Conservation (phyloP, 2,113 vertebrate genomes). For the Panthera uncia region DNA sequence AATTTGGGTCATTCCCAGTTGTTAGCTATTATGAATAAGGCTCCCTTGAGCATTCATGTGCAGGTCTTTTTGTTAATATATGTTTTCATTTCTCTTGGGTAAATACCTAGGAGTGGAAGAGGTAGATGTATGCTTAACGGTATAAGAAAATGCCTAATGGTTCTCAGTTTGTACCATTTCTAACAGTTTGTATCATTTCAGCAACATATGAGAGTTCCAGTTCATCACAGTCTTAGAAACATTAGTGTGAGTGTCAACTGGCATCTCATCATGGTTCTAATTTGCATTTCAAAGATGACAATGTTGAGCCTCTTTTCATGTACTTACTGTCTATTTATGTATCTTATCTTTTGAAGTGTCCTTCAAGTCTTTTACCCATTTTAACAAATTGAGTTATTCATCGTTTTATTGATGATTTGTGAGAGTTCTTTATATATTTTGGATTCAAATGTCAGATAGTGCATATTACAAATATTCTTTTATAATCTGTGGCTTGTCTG, state of each 20-base stretch:
- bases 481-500: not conserved
- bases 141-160: not conserved
- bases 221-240: not conserved
- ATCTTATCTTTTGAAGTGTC: not conserved
- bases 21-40: slow-evolving; percentile 28
- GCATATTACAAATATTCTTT: not conserved
- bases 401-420: not conserved
- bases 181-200: not conserved
- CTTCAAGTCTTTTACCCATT: not conserved
- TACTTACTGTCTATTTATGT: not conserved
- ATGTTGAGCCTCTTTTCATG: not conserved
- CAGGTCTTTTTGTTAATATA: not conserved
- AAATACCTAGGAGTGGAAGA: not conserved
- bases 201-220: not conserved
- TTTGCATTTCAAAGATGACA: not conserved
- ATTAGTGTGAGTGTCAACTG: not conserved
- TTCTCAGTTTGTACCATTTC: slow-evolving; percentile 6
- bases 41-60: not conserved
- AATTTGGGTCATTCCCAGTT: not conserved
- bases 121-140: not conserved
- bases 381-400: not conserved
- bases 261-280: not conserved
- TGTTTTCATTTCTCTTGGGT: not conserved
- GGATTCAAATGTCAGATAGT: not conserved
- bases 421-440: not conserved